Percentiles rank a stretch among this genome's conserved stretches.
Evolutionary conservation across 2,113 vertebrate species (phyloP).

Genomic region (Pseudopipra pipra): DNA sequence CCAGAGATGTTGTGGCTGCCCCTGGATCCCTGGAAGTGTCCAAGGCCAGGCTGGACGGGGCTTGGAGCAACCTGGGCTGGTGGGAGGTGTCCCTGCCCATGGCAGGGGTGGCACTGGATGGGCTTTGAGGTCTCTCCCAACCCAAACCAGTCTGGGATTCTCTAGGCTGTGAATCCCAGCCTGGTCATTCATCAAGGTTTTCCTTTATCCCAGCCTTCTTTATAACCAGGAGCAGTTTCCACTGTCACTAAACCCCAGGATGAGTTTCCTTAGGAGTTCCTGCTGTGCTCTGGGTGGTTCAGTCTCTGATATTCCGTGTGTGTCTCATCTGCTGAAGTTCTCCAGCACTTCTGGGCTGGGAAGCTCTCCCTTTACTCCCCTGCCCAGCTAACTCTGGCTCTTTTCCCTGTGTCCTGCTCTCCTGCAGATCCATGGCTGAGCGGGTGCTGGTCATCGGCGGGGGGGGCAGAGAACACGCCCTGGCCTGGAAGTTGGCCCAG

Average conservation of each 20-base stretch:
- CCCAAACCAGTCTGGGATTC: neutral
- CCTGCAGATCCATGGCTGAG: slow-evolving; percentile 80
- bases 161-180: neutral
- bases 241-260: neutral
- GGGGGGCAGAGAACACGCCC: slow-evolving; percentile 86
- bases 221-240: neutral
- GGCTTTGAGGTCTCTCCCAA: neutral
- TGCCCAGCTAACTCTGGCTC: neutral
- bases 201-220: neutral
- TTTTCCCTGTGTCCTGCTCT: neutral
- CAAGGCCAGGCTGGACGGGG: neutral
- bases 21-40: neutral
- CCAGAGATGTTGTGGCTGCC: neutral
- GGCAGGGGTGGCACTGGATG: neutral
- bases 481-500: slow-evolving; percentile 91
- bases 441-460: slow-evolving; percentile 87
- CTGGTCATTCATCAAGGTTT: rapidly evolving
- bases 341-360: neutral
- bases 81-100: neutral
- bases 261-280: rapidly evolving
- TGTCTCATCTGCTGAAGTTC: neutral
- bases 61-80: neutral
- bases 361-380: neutral
- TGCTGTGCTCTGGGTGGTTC: neutral
- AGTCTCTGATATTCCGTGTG: neutral